phyloP scores from a whole-genome alignment of 2,888 invertebrate genomes.

The Callinectes sapidus region DNA sequence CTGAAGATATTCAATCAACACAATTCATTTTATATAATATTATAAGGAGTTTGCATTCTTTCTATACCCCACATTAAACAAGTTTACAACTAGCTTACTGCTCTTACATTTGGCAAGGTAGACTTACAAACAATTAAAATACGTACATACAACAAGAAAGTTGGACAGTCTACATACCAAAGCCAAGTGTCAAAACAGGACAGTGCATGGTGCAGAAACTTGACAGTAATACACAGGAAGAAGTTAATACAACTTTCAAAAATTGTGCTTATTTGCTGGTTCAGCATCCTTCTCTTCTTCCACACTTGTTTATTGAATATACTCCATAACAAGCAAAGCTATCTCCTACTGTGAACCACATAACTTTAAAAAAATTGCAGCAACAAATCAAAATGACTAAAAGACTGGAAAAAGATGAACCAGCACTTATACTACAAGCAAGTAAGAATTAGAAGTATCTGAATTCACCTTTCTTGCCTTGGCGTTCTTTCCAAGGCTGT shows the following conservation, averaged over 20 bases:
- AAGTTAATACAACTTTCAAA: conserved; percentile 22
- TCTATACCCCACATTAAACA: background rate
- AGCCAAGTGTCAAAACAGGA: conserved; percentile 58
- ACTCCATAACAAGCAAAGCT: background rate
- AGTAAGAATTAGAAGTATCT: conserved; percentile 85
- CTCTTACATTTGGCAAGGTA: conserved; percentile 41
- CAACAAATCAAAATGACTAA: conserved; percentile 7
- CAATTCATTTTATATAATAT: background rate
- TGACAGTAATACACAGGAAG: conserved; percentile 45
- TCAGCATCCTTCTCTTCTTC: conserved; percentile 26
- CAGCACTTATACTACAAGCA: conserved; percentile 40
- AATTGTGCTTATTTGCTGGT: conserved; percentile 43
- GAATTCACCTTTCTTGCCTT: conserved; percentile 96
- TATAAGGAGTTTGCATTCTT: background rate
- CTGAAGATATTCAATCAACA: background rate
- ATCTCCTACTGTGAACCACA: conserved; percentile 30
- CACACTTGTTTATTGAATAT: conserved; percentile 9
- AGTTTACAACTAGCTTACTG: conserved; percentile 43
- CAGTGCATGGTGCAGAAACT: conserved; percentile 57
- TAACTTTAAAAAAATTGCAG: background rate
- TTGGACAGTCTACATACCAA: conserved; percentile 56
- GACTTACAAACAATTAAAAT: conserved; percentile 25
- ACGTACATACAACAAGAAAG: conserved; percentile 41
- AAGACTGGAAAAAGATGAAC: conserved; percentile 42
- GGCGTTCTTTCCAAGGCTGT: conserved; percentile 87